Evolutionary conservation across 2,888 invertebrate genomes (phyloP).

Genomic region (Acanthoscelides obtectus): DNA sequence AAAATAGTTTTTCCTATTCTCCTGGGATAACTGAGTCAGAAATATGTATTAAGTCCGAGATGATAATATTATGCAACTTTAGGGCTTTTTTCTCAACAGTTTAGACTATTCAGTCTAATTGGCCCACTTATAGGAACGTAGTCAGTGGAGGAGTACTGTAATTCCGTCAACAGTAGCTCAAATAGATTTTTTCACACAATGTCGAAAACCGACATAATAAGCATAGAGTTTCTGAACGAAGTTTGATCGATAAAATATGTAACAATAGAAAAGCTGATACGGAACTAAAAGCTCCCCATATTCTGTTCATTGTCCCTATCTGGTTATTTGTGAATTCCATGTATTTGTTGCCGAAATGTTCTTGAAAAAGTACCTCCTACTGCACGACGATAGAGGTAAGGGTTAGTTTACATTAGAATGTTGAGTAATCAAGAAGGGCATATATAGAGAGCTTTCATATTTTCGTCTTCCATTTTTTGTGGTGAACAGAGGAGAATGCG

Average conservation of each 20-base stretch:
- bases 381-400: conserved; percentile 28
- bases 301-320: background rate
- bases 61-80: too few relatives aligned
- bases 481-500: background rate
- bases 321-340: background rate
- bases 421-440: background rate
- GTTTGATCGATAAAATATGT: background rate
- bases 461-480: background rate
- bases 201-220: background rate
- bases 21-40: too few relatives aligned
- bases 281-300: background rate
- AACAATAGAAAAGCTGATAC: background rate
- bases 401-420: background rate
- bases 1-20: too few relatives aligned
- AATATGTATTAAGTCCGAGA: too few relatives aligned
- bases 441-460: background rate
- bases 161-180: background rate
- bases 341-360: conserved; percentile 14
- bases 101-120: background rate
- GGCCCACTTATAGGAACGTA: background rate
- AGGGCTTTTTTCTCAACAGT: background rate
- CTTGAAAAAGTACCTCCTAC: conserved; percentile 26
- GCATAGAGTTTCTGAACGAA: background rate
- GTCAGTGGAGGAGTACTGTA: background rate
- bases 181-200: background rate